These are phyloP conservation scores for Scrobipalpa costella DNA, from an alignment of 2,888 invertebrate species.

Conservation along the genomic window DNA sequence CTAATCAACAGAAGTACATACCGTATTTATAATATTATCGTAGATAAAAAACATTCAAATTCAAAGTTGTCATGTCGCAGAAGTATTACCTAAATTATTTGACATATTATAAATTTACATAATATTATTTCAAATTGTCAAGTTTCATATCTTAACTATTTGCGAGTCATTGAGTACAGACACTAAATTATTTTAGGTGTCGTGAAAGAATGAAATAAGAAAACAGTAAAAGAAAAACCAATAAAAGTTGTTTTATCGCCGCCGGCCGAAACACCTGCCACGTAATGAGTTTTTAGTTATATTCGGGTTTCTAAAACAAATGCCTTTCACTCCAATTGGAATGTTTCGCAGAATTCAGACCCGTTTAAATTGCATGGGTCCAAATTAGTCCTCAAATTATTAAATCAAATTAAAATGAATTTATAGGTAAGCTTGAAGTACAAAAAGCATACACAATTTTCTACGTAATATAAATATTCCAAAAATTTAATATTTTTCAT, in stretches of 20 bases:
- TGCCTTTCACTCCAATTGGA: constrained; percentile 11
- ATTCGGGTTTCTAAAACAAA: constrained; percentile 31
- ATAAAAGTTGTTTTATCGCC: constrained; percentile 69
- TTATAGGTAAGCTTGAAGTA: not conserved
- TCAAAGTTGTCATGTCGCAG: too few species aligned
- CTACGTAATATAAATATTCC: not conserved
- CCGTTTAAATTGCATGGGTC: not conserved
- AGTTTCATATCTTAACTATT: constrained; percentile 23
- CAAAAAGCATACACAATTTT: not conserved
- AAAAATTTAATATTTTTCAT: too few species aligned
- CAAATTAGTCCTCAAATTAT: not conserved
- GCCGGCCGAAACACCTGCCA: constrained; percentile 63
- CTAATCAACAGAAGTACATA: too few species aligned
- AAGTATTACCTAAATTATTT: too few species aligned
- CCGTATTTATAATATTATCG: too few species aligned
- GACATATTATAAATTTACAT: too few species aligned
- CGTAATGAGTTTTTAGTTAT: constrained; percentile 65
- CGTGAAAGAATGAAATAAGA: constrained; percentile 51
- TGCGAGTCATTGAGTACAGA: constrained; percentile 34
- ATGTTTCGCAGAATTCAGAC: not conserved
- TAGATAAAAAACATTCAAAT: too few species aligned
- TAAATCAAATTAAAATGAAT: not conserved
- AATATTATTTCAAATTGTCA: not conserved
- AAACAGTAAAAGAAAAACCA: constrained; percentile 62
- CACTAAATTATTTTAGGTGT: constrained; percentile 45